Evolutionary conservation across 2,888 invertebrate species (phyloP).

Genomic region (Pogonocherus hispidulus): DNA sequence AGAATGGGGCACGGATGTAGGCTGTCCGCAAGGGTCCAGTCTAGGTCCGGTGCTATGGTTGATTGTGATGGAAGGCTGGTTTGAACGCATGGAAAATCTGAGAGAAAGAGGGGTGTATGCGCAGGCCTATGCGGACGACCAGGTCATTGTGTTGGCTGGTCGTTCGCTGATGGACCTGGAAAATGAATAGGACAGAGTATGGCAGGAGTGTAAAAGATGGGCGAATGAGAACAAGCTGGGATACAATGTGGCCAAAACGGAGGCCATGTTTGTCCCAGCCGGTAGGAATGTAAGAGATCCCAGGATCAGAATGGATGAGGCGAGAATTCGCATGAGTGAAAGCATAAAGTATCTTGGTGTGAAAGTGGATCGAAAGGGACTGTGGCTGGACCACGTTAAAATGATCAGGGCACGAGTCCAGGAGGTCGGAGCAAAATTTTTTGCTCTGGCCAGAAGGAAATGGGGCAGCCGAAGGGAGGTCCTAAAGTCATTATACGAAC

Average conservation of each 20-base stretch:
- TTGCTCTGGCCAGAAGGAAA: neutral
- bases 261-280: neutral
- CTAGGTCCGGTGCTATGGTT: neutral
- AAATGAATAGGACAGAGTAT: neutral
- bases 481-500: neutral
- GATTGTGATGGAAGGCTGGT: neutral
- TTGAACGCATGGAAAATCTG: neutral
- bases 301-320: neutral
- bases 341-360: neutral
- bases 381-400: neutral
- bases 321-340: neutral
- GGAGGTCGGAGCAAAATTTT: neutral
- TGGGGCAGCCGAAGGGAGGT: neutral
- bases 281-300: neutral
- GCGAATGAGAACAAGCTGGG: neutral
- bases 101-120: neutral
- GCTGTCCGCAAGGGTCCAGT: neutral
- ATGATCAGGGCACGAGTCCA: neutral
- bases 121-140: neutral
- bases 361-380: neutral
- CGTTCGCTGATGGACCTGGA: neutral
- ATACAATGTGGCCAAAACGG: neutral
- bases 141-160: neutral
- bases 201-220: neutral
- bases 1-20: too few species aligned